Evolutionary conservation across 1,140 invertebrate genomes (phyloP).

Genomic region (Micrasema longulum): DNA sequence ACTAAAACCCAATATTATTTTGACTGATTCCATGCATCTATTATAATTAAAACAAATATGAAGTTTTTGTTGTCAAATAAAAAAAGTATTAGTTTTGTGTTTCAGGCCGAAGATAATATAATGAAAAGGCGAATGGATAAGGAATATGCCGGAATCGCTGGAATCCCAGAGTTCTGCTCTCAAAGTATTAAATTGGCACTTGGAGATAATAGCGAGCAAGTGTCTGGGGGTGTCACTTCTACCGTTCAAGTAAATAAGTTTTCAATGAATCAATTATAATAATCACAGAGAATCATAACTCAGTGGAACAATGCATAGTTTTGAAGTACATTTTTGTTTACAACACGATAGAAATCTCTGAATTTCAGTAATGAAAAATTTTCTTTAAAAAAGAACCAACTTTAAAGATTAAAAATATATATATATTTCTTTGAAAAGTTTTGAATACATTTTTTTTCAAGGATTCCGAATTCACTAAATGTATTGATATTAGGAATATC

Average conservation of each 20-base stretch:
- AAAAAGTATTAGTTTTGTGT: too few species aligned
- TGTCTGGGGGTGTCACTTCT: slow-evolving; percentile 77
- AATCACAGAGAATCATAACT: neutral
- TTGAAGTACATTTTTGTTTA: neutral
- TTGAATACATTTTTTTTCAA: too few species aligned
- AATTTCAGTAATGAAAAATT: too few species aligned
- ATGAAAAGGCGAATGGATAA: slow-evolving; percentile 85
- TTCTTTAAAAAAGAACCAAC: too few species aligned
- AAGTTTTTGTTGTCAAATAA: too few species aligned
- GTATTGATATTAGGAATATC: too few species aligned
- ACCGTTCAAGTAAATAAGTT: slow-evolving; percentile 78
- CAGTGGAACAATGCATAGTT: neutral
- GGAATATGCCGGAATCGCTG: slow-evolving; percentile 95
- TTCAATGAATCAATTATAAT: neutral
- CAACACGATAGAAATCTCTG: neutral
- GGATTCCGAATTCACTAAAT: too few species aligned
- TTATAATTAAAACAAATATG: too few species aligned
- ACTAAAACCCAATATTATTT: too few species aligned
- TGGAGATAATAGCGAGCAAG: slow-evolving; percentile 81
- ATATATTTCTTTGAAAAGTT: too few species aligned
- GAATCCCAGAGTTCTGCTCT: slow-evolving; percentile 84
- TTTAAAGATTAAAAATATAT: too few species aligned
- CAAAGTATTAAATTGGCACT: slow-evolving; percentile 89
- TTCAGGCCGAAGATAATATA: slow-evolving; percentile 85
- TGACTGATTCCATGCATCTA: too few species aligned